phyloP scores from a whole-genome alignment of 2,888 invertebrate genomes.

The Vandiemenella viatica region DNA sequence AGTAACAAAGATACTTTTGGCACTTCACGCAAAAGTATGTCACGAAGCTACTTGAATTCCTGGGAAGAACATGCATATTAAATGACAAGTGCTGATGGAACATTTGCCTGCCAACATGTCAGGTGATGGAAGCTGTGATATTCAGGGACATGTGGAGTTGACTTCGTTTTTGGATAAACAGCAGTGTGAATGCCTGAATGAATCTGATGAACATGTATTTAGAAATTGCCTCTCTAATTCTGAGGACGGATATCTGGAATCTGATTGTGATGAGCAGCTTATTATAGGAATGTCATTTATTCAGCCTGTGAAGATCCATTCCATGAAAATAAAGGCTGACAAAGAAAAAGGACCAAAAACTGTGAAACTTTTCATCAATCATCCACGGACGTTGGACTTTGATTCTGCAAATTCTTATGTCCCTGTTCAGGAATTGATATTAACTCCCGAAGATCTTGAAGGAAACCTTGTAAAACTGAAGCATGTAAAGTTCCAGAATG shows the following conservation, averaged over 20 bases:
- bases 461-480: constrained; percentile 72
- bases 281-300: constrained; percentile 78
- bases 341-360: constrained; percentile 81
- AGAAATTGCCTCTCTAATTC: constrained; percentile 41
- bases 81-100: no score
- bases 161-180: constrained; percentile 68
- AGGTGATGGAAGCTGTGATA: no score
- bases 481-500: constrained; percentile 97
- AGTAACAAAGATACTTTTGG: no score
- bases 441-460: constrained; percentile 64
- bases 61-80: no score
- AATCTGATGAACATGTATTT: constrained; percentile 82
- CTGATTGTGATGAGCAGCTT: constrained; percentile 82
- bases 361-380: constrained; percentile 95
- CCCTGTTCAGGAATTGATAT: constrained; percentile 80
- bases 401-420: constrained; percentile 77
- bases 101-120: no score
- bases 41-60: no score
- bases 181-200: constrained; percentile 91
- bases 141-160: no score
- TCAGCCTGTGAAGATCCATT: constrained; percentile 87
- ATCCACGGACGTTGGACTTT: constrained; percentile 91
- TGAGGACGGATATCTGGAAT: constrained; percentile 49
- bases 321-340: constrained; percentile 78
- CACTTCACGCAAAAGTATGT: no score